These are phyloP conservation scores for Colius striatus DNA, from an alignment of 2,113 vertebrate species.

Conservation along the genomic window DNA sequence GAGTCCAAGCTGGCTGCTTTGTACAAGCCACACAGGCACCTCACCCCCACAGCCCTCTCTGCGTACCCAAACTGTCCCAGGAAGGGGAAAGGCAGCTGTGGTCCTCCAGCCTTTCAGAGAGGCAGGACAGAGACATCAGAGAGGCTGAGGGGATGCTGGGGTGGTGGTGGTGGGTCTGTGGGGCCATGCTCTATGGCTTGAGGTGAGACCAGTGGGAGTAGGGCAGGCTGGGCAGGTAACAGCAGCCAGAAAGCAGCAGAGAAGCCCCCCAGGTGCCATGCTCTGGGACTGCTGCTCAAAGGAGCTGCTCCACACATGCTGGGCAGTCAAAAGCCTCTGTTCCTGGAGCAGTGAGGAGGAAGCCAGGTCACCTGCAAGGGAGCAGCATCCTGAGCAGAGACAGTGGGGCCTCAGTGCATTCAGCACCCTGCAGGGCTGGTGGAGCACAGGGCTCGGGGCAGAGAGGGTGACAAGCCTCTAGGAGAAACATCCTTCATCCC, in stretches of 20 bases:
- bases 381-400: not conserved
- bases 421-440: not conserved
- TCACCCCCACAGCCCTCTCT: not conserved
- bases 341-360: not conserved
- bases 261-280: not conserved
- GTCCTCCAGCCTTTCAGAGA: not conserved
- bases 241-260: not conserved
- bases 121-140: not conserved
- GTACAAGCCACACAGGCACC: not conserved
- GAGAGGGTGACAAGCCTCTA: not conserved
- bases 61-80: not conserved
- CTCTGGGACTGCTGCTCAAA: not conserved
- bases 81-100: not conserved
- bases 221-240: not conserved
- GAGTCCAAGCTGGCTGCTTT: not conserved
- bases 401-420: accelerated
- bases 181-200: not conserved
- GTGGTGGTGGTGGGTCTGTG: not conserved
- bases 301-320: not conserved
- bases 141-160: not conserved
- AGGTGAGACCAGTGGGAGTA: not conserved
- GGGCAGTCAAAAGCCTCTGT: not conserved
- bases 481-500: not conserved
- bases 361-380: not conserved
- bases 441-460: not conserved